Evolutionary conservation across 2,113 vertebrate species (phyloP).

Genomic region (Boleophthalmus pectinirostris): DNA sequence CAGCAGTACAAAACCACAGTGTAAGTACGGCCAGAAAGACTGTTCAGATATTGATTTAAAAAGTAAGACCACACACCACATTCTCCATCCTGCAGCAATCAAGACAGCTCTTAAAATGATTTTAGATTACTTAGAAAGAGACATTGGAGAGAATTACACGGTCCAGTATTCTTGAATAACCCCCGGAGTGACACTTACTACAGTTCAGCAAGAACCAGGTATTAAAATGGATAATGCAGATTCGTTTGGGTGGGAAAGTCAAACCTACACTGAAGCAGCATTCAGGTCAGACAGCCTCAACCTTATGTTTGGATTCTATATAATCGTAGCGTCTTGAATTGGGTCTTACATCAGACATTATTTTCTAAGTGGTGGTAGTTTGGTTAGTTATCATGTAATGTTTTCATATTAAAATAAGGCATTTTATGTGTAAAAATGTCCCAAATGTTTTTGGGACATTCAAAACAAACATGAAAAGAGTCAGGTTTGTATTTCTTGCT

Average conservation of each 20-base stretch:
- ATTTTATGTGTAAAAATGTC: too few species aligned
- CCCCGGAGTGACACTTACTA: background rate
- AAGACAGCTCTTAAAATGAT: background rate
- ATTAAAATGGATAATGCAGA: background rate
- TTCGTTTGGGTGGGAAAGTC: background rate
- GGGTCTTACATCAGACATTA: too few species aligned
- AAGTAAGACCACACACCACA: background rate
- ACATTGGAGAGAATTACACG: background rate
- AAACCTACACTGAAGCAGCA: background rate
- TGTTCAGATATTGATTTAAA: constrained; percentile 23
- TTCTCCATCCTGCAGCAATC: constrained; percentile 4
- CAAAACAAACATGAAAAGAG: too few species aligned
- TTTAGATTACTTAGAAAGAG: background rate
- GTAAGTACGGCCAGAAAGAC: constrained; percentile 24
- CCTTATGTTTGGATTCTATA: background rate
- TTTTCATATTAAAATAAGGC: too few species aligned
- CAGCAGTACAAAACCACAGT: constrained; percentile 7
- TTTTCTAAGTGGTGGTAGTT: too few species aligned
- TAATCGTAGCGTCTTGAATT: background rate
- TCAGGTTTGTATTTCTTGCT: too few species aligned
- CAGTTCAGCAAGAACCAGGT: background rate
- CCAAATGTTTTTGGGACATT: too few species aligned
- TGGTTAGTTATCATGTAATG: too few species aligned
- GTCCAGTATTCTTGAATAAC: background rate
- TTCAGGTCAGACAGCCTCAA: background rate